Evolutionary conservation across 2,797 vertebrate species (phyloP).

Genomic region (Bucorvus abyssinicus): DNA sequence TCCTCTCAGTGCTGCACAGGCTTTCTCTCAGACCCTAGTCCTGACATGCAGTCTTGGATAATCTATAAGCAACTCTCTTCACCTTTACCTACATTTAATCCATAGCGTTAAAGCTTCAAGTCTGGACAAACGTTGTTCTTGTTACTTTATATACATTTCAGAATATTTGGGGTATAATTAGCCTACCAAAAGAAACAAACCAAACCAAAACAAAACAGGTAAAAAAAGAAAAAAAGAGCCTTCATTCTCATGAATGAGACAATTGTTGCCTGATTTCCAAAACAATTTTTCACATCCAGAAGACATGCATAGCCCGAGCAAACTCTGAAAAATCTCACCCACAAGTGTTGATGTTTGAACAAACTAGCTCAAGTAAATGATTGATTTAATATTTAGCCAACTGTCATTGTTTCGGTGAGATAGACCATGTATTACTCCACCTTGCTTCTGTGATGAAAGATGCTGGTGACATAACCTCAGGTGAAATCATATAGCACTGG

Average conservation of each 20-base stretch:
- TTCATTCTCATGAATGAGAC: not conserved
- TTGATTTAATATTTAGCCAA: not conserved
- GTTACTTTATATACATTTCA: not conserved
- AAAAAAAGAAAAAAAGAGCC: accelerated
- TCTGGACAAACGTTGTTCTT: not conserved
- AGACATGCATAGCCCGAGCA: not conserved
- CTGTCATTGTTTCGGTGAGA: not conserved
- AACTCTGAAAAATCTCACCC: not conserved
- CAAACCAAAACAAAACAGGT: no score
- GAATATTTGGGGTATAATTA: not conserved
- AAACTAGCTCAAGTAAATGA: not conserved
- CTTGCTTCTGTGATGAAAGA: not conserved
- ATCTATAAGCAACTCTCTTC: not conserved
- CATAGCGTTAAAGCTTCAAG: not conserved
- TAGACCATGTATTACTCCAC: not conserved
- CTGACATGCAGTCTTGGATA: not conserved
- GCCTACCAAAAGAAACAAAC: not conserved
- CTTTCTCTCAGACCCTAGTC: not conserved
- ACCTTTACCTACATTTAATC: not conserved
- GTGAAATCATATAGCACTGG: not conserved
- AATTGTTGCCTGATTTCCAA: not conserved
- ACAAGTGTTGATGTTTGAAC: not conserved
- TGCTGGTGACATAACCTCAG: not conserved
- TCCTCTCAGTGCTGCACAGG: not conserved
- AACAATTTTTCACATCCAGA: not conserved